These are phyloP conservation scores for Garra rufa DNA, from an alignment of 2,113 vertebrate species.

Conservation along the genomic window DNA sequence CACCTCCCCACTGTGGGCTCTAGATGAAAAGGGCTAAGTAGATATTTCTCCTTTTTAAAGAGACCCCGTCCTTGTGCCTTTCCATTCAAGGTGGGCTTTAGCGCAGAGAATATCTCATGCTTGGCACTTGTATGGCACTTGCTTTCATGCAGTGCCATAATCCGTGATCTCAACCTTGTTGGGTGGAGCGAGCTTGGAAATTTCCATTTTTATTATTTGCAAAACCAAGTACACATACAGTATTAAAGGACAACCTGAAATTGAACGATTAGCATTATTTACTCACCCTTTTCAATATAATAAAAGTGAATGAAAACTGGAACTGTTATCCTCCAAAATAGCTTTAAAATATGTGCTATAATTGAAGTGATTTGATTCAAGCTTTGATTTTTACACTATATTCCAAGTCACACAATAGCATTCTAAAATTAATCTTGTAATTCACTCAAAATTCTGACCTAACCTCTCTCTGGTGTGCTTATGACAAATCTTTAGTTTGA, in stretches of 20 bases:
- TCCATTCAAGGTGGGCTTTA: constrained; percentile 26
- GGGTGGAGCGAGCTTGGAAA: neutral
- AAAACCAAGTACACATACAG: neutral
- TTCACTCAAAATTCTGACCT: neutral
- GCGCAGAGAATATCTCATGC: neutral
- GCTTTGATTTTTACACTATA: neutral
- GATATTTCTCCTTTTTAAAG: constrained; percentile 62
- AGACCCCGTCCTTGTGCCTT: constrained; percentile 54
- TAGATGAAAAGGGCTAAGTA: constrained; percentile 64
- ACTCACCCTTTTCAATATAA: neutral
- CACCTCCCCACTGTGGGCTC: constrained; percentile 61
- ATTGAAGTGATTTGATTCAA: neutral
- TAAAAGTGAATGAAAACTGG: neutral
- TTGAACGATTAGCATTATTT: neutral
- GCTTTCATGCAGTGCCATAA: constrained; percentile 14
- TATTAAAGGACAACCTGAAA: neutral
- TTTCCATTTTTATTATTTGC: neutral
- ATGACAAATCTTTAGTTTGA: neutral
- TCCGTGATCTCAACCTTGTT: constrained; percentile 25
- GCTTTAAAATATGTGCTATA: too few species aligned
- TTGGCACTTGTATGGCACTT: constrained; percentile 17
- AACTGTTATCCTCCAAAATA: neutral
- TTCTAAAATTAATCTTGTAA: neutral
- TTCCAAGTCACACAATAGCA: neutral
- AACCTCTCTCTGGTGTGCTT: neutral